Base-by-base conservation (phyloP, 35 echinoderm and acorn worm genomes). In the Patiria miniata region DNA sequence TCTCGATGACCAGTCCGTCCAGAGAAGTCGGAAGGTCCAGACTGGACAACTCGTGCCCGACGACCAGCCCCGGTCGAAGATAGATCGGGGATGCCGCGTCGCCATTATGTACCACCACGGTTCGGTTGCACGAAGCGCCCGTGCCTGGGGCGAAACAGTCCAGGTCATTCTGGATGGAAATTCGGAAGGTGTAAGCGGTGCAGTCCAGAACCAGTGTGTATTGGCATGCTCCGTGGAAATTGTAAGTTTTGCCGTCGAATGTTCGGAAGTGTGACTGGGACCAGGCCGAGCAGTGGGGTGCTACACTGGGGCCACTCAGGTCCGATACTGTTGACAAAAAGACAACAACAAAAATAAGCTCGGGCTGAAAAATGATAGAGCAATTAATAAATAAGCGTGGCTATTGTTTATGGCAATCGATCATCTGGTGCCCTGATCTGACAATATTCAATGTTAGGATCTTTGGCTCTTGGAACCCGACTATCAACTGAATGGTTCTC, bases 221-320 rank as follows among this genome's bases (percentile, higher is more conserved):
- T 36, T 77, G 85, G 37, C 95, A 98, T 2, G 61, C 65, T 15
- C 92, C 89, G 15, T 89, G 85, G 77, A 94, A 94, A 23, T 47
- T 77, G 52, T 86, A 98, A 36, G 85, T 39, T 8, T 91, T 51
- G 2, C 92, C 95, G 30, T 98, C 95, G 51, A 98, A 98, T 28
- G 95, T 91, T 30, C 86, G 80, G 89, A 93, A 98, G 36, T 94
- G 85, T 39, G 53, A 37, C 78, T 98, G 95, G 2, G 92, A 85
- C 95, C 95, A 98, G 5, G 85, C 79, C 22, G 58, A 36, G 37
- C 95, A 98, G 82, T 95, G 84, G 36, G 83, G 90, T 39, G 42
- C 80, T 7, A 36, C 34, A 0, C 12, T 30, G 19, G 7, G 0
- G 23, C 65, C 65, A 5, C 6, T 18, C 34, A 5, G 65, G 34